A percentile compares a stretch with the other conserved stretches of the same genome.
phyloP scores from a whole-genome alignment of 64 coral and sea anemone species.

The Stylophora pistillata region DNA sequence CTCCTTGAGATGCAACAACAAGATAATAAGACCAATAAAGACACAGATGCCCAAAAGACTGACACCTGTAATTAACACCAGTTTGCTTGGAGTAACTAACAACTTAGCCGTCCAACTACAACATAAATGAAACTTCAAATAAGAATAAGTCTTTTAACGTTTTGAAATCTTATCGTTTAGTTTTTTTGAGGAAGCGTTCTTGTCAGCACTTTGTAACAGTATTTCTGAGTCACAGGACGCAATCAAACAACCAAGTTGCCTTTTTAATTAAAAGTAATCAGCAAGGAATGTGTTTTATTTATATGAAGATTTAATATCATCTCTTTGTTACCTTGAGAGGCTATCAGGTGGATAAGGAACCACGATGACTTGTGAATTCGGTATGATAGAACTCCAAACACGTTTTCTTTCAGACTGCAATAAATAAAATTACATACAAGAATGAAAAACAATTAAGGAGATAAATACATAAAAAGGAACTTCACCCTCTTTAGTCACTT shows the following conservation, averaged over 20 bases:
- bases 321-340: slow-evolving; percentile 9
- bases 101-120: slow-evolving; percentile 82
- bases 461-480: too few species aligned
- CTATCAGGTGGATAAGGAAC: slow-evolving; percentile 87
- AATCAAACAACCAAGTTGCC: too few species aligned
- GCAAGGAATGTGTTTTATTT: too few species aligned
- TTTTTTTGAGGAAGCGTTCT: too few species aligned
- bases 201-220: too few species aligned
- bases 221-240: too few species aligned
- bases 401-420: slow-evolving; percentile 64
- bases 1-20: slow-evolving; percentile 85
- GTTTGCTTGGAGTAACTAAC: slow-evolving; percentile 92
- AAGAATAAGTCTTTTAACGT: neutral
- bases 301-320: neutral
- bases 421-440: neutral
- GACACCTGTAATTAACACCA: slow-evolving; percentile 86
- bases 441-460: neutral
- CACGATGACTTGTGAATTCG: slow-evolving; percentile 96
- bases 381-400: slow-evolving; percentile 82
- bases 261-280: too few species aligned
- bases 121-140: neutral
- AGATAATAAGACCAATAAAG: slow-evolving; percentile 80
- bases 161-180: neutral
- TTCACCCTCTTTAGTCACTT: too few species aligned
- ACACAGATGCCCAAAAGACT: slow-evolving; percentile 79